Base-by-base conservation (phyloP, 2,113 vertebrate species). In the Pteronura brasiliensis region DNA sequence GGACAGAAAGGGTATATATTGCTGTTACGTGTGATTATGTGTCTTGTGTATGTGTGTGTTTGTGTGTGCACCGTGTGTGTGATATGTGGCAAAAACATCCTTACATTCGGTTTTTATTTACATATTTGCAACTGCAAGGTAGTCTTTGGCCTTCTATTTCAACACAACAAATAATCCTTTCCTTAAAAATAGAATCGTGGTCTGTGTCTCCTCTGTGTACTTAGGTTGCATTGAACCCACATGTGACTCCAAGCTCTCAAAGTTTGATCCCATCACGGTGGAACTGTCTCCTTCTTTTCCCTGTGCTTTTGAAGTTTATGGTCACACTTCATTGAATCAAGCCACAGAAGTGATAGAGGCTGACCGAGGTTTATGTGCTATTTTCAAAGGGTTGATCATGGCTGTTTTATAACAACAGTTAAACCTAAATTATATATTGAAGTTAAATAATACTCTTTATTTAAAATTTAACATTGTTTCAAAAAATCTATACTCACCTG, bases 381-480 rank as follows among this genome's bases (percentile, higher is more conserved):
- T 59, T 74, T 96, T 95, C 55, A 86, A 90, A 89, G 59, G 79
- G 42, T 29, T 82, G n/a, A 55, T 71, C 59, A 61, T 67, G 39
- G 77, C 1, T 77, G 20, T n/a, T 91, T 91, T 55, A 55, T 91
- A 52, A 39, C 21, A n/a, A 72, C 93, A 81, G 27, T 47, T 94
- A 85, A 95, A 59, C 69, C 77, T 29, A 95, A 97, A 95, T 85
- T 67, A 13, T 96, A 23, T 86, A 52, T 67, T 72, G 42, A 95
- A 90, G 71, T 96, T 96, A 97, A 98, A 39, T 95, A 82, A 95
- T 10, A 3, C 3, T 1, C 61, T 80, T 97, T 83, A 95, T 94
- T 94, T 97, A 97, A 96, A 97, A 79, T 39, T 65, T 31, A 92
- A 89, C 90, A 87, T 4, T 80, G 39, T 59, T 91, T 96, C n/a